Percentiles rank a stretch among this genome's conserved stretches.
phyloP scores from a whole-genome alignment of 35 echinoderm and acorn worm genomes.

The Ophioderma brevispina region DNA sequence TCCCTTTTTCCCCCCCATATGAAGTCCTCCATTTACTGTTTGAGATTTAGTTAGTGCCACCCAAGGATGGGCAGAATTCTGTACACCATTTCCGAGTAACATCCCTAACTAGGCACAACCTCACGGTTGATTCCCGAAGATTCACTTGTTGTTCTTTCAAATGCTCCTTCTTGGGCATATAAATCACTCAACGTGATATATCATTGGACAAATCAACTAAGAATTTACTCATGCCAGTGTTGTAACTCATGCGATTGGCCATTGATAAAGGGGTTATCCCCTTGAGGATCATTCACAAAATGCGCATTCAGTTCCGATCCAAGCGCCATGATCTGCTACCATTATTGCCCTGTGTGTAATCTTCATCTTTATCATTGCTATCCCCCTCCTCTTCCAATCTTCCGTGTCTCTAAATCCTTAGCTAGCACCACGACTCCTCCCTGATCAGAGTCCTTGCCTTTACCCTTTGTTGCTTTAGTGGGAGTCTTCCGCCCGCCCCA shows the following conservation, averaged over 20 bases:
- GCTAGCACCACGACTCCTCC: not conserved
- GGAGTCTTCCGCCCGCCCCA: not conserved
- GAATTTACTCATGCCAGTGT: not conserved
- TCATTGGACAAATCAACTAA: not conserved
- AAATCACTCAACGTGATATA: not conserved
- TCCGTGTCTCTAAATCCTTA: not conserved
- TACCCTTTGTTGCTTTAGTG: not conserved
- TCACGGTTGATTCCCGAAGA: not conserved
- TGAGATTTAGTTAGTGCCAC: no score
- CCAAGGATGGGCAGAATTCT: no score
- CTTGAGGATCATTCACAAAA: no score
- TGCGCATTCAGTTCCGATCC: not conserved
- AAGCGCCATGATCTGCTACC: not conserved
- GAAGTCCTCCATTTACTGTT: no score
- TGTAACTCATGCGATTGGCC: not conserved
- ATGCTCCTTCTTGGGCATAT: not conserved
- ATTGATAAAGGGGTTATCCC: not conserved
- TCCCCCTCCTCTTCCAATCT: not conserved
- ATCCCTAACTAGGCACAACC: not conserved
- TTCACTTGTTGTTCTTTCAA: not conserved
- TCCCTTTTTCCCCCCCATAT: no score
- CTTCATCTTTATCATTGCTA: no score
- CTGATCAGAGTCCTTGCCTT: not conserved
- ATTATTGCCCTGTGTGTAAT: not conserved
- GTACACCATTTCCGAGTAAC: no score